These are phyloP conservation scores for Heliornis fulica DNA, from an alignment of 2,113 vertebrate genomes.

Conservation along the genomic window DNA sequence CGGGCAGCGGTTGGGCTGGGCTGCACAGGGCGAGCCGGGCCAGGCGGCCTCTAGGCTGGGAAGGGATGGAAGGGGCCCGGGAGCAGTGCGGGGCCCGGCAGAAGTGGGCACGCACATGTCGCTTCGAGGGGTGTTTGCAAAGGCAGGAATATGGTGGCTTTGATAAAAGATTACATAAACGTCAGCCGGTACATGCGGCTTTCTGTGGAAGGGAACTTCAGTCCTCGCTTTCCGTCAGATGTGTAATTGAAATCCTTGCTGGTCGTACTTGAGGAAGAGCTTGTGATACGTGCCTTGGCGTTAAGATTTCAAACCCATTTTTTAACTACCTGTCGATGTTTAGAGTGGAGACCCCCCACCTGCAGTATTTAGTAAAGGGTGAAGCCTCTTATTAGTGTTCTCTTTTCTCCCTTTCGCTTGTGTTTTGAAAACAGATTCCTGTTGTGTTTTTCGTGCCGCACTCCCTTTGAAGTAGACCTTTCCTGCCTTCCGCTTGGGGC, in stretches of 20 bases:
- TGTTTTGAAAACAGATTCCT: neutral
- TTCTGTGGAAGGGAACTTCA: neutral
- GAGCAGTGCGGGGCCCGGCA: neutral
- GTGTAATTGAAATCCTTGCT: neutral
- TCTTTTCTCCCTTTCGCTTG: neutral
- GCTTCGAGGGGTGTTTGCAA: accelerated
- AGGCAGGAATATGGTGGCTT: neutral
- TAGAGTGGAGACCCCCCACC: too few relatives aligned
- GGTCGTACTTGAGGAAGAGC: accelerated
- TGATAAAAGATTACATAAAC: neutral
- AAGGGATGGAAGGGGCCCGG: neutral
- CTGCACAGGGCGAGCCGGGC: neutral
- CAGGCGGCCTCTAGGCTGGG: neutral
- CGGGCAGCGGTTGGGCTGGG: neutral
- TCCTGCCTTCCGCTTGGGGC: neutral
- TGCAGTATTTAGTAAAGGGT: neutral
- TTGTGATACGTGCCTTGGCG: too few relatives aligned
- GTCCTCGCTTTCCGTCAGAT: neutral
- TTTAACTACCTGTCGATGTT: neutral
- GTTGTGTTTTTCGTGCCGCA: neutral
- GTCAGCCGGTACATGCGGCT: neutral
- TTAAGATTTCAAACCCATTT: neutral
- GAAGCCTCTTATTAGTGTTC: neutral
- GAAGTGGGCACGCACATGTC: neutral
- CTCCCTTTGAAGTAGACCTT: neutral